phyloP scores from a whole-genome alignment of 2,888 invertebrate species.

The Ernsta delagoae region DNA sequence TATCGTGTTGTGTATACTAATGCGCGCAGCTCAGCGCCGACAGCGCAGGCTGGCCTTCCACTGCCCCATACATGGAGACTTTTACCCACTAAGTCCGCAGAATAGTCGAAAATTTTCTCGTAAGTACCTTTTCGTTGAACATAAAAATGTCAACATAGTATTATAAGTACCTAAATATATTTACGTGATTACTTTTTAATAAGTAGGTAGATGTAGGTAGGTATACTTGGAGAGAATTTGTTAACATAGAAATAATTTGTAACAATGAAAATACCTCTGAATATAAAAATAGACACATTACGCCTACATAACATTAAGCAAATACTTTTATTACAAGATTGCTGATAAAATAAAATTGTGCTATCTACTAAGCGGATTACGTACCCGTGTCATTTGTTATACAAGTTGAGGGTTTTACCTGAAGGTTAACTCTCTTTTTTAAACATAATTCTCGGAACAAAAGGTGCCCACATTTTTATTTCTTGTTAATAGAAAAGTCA shows the following conservation, averaged over 20 bases:
- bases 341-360: not conserved
- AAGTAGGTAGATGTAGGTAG: no score
- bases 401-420: constrained; percentile 4
- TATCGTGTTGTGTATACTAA: constrained; percentile 87
- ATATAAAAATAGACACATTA: no score
- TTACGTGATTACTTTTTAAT: no score
- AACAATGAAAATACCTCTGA: no score
- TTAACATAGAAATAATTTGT: no score
- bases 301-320: no score
- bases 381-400: not conserved
- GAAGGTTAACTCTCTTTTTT: not conserved
- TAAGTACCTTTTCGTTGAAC: constrained; percentile 59
- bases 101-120: constrained; percentile 80
- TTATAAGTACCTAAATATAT: no score
- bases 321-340: not conserved
- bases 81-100: constrained; percentile 89
- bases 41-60: constrained; percentile 90
- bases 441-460: not conserved
- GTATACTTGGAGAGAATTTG: no score
- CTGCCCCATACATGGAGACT: constrained; percentile 91
- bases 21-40: constrained; percentile 87
- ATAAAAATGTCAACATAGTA: no score
- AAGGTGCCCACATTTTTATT: not conserved
- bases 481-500: not conserved
- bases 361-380: not conserved